These are phyloP conservation scores for Rhynchomys soricoides DNA, from an alignment of 2,113 vertebrate genomes.

Conservation along the genomic window DNA sequence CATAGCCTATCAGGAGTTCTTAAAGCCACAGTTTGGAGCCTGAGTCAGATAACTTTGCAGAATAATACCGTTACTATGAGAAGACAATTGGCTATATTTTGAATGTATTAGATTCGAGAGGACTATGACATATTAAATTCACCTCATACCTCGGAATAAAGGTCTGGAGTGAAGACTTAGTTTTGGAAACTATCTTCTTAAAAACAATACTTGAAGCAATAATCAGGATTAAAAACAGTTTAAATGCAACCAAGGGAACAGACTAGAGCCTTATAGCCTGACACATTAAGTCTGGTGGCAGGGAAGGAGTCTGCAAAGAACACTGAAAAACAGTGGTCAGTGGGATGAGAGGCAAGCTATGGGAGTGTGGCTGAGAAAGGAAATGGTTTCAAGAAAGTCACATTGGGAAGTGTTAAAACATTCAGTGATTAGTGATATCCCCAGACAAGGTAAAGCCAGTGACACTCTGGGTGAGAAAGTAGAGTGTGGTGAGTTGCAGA, in stretches of 20 bases:
- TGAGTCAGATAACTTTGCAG: not conserved
- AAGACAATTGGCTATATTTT: not conserved
- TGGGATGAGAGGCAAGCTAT: not conserved
- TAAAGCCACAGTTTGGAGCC: not conserved
- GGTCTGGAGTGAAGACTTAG: not conserved
- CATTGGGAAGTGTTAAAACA: not conserved
- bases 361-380: not conserved
- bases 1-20: not conserved
- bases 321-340: not conserved
- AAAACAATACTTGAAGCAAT: slow-evolving; percentile 22
- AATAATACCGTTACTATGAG: not conserved
- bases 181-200: not conserved
- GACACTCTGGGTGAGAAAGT: not conserved
- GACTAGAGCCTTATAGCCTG: not conserved
- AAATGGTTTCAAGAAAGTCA: not conserved
- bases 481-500: not conserved
- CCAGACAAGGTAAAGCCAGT: not conserved
- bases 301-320: not conserved
- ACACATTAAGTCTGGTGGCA: not conserved
- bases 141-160: not conserved
- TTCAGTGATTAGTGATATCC: not conserved
- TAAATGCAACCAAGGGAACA: not conserved
- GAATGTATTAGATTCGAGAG: not conserved
- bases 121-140: slow-evolving; percentile 5
- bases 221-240: not conserved